Evolutionary conservation across 2,113 vertebrate species (phyloP), one percentile per base, ranked within the genome.

Genomic region (Conger conger): DNA sequence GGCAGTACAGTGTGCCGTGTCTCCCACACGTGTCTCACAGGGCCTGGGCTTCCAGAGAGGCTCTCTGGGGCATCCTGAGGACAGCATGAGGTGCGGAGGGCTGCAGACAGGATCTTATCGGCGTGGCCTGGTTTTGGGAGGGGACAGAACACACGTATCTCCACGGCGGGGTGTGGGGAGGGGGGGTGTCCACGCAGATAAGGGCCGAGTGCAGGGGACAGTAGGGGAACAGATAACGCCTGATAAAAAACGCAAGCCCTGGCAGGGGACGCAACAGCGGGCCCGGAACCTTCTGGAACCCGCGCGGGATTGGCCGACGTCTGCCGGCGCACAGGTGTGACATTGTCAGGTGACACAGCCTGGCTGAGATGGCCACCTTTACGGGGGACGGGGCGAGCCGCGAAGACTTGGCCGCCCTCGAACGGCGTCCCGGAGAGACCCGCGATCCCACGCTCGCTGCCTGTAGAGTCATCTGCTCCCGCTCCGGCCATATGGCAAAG

Each of bases 401-500:
- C 57, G 27, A 18, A 9, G 40, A 13, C 17, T 18, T 50, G n/a
- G 79, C n/a, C 20, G 38, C 37, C 79, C 33, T 17, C 8, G 40
- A 33, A 27, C 27, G 3, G 36, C 17, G 18, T 23, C 35, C 76
- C 77, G 81, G 57, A 73, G 54, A 8, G 53, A 79, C 83, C 37
- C 60, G 86, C 77, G 23, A 80, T 73, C 76, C 78, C 16, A 37
- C 50, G 42, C 87, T 17, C 35, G 38, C 42, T 80, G 82, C 91
- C 91, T 89, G 88, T 87, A 92, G 90, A 88, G 87, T 89, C 85
- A 81, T 84, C 87, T 89, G 87, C 87, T 88, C 88, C 60, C 40
- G 87, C 93, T 92, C 83, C 68, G 87, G 90, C 91, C 93, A 94
- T 94, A 94, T 93, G 92, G 92, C 90, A 91, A 88, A 92, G 88